Percentiles rank a stretch among this genome's conserved stretches.
Evolutionary conservation across 1,140 invertebrate species (phyloP).

Genomic region (Muscidifurax raptorellus): DNA sequence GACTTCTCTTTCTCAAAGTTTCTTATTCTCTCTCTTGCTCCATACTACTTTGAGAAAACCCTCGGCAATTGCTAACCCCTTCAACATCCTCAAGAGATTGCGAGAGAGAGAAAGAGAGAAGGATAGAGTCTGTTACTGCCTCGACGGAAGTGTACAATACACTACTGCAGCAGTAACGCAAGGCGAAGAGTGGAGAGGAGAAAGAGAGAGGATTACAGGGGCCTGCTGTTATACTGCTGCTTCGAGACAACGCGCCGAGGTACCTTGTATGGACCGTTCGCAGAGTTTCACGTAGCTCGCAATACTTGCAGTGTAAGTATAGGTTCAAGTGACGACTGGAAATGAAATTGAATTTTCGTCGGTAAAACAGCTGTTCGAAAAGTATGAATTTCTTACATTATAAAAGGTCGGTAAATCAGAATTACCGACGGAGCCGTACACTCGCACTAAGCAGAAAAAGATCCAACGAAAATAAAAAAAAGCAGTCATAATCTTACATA

Average conservation of each 20-base stretch:
- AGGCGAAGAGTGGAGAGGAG: background rate
- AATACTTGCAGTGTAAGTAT: background rate
- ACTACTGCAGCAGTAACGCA: background rate
- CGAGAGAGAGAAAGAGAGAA: background rate
- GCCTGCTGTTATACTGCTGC: background rate
- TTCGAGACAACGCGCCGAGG: background rate
- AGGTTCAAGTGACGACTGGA: background rate
- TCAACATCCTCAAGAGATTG: conserved; percentile 30
- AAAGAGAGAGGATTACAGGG: conserved; percentile 28
- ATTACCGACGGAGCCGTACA: too few relatives aligned
- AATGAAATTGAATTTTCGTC: background rate
- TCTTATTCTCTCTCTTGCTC: background rate
- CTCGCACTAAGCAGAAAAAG: too few relatives aligned
- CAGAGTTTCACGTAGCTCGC: background rate
- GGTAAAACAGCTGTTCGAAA: background rate
- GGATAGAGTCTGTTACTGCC: background rate
- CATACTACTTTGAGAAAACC: conserved; percentile 1
- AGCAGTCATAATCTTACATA: background rate
- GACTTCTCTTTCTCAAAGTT: background rate
- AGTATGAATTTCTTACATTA: too few relatives aligned
- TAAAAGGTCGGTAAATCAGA: background rate
- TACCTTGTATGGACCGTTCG: conserved; percentile 38
- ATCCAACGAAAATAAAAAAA: background rate
- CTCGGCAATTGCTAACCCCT: conserved; percentile 32
- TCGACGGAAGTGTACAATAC: conserved; percentile 33